Evolutionary conservation across 2,888 invertebrate species (phyloP).

Genomic region (Pyrrhia umbra): DNA sequence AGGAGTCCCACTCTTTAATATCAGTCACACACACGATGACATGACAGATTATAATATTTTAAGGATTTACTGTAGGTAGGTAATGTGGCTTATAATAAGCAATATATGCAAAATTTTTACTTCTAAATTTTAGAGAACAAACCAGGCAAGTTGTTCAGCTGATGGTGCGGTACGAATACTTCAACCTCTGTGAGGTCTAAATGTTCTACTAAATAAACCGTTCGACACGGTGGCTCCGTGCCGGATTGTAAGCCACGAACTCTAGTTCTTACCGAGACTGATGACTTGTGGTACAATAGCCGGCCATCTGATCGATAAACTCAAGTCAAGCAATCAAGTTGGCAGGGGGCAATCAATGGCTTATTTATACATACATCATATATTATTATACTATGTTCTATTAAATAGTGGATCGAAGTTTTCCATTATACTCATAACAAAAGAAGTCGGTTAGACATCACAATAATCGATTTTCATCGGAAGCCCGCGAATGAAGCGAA

Average conservation of each 20-base stretch:
- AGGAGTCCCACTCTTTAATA: too few species aligned
- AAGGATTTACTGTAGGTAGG: too few species aligned
- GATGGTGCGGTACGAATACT: slow-evolving; percentile 7
- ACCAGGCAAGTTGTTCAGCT: slow-evolving; percentile 6
- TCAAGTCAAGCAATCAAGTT: too few species aligned
- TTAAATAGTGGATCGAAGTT: neutral
- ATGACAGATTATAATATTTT: too few species aligned
- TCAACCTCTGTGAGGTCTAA: neutral
- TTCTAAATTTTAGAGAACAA: too few species aligned
- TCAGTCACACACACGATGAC: too few species aligned
- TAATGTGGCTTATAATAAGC: too few species aligned
- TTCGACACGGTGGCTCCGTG: slow-evolving; percentile 11
- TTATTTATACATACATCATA: neutral
- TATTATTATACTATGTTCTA: too few species aligned
- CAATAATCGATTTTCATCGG: slow-evolving; percentile 43
- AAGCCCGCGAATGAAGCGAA: slow-evolving; percentile 31
- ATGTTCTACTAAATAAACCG: slow-evolving; percentile 8
- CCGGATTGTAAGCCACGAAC: slow-evolving; percentile 17
- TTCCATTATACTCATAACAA: slow-evolving; percentile 25
- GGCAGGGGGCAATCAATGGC: neutral
- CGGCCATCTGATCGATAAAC: too few species aligned
- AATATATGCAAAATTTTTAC: too few species aligned
- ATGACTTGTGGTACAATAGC: too few species aligned
- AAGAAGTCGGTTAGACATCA: slow-evolving; percentile 29
- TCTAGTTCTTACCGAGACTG: neutral